Base-by-base conservation (phyloP, 2,888 invertebrate species). In the Petrolisthes manimaculis region DNA sequence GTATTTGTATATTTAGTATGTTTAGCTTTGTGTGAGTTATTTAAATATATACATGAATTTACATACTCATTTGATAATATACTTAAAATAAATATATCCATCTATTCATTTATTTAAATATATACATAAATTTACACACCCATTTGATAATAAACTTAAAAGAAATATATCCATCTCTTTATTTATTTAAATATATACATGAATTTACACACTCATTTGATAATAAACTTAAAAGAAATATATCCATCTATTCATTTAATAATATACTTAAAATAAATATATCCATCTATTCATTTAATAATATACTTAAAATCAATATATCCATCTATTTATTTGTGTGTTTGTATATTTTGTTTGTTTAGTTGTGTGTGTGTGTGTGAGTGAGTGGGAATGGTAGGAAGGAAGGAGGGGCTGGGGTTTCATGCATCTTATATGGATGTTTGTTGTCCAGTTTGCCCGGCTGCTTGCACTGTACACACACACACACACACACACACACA, bases 141-240 rank as follows among this genome's bases (percentile, higher is more conserved):
- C 8, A 14, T 21, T 14, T 75, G n/a, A 75, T 75, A 75, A 14
- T 14, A 14, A 75, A 9, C 9, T 14, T 75, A 75, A 14, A 21
- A 14, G n/a, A 14, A 75, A 75, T 78, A 78, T 78, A 53, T 78
- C 12, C 37, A 78, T 78, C 12, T 78, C 12, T 78, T 24, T 78
- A 78, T 78, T 24, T 78, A 78, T 78, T 24, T 78, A 78, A 24
- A 78, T 78, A 78, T 78, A 78, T 78, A 78, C 37, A 78, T 78
- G 21, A 24, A 78, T 78, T n/a, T 78, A 78, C 37, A 24, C 37
- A 78, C 37, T n/a, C 6, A 24, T 78, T 14, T 75, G n/a, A 14
- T 14, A 14, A 75, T 75, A 75, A 14, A 75, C n/a, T 21, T 14
- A 14, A 21, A 14, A 14, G n/a, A 14, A 75, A 54, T 14, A 54